Evolutionary conservation across 2,113 vertebrate genomes (phyloP).

Genomic region (Oncorhynchus gorbuscha): DNA sequence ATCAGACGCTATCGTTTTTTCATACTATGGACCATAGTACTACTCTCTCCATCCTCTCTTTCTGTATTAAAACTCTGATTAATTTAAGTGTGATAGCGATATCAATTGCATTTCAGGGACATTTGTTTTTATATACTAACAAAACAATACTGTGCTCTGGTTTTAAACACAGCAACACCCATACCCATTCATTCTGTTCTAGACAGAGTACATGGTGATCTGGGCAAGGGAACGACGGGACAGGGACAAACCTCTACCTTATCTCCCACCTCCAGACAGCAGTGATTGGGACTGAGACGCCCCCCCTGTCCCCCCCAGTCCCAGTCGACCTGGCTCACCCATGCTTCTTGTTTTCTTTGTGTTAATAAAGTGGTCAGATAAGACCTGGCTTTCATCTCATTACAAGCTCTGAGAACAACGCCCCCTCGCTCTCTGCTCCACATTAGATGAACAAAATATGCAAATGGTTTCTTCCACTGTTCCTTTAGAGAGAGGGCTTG

Average conservation of each 20-base stretch:
- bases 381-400: slow-evolving; percentile 65
- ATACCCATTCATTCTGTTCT: slow-evolving; percentile 51
- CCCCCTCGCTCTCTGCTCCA: slow-evolving; percentile 19
- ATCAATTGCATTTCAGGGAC: slow-evolving; percentile 61
- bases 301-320: slow-evolving; percentile 9
- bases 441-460: slow-evolving; percentile 60
- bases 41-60: slow-evolving; percentile 4
- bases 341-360: slow-evolving; percentile 54
- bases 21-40: not conserved
- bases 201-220: slow-evolving; percentile 13
- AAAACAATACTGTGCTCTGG: slow-evolving; percentile 63
- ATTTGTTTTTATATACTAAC: slow-evolving; percentile 31
- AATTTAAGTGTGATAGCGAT: slow-evolving; percentile 61
- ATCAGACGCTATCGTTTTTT: too few relatives aligned
- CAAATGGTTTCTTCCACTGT: slow-evolving; percentile 45
- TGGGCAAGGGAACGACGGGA: slow-evolving; percentile 48
- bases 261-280: slow-evolving; percentile 70
- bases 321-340: slow-evolving; percentile 55
- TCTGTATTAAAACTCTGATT: slow-evolving; percentile 35
- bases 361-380: slow-evolving; percentile 74
- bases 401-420: slow-evolving; percentile 55
- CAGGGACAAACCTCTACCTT: slow-evolving; percentile 56
- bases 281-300: slow-evolving; percentile 50
- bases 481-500: slow-evolving; percentile 13
- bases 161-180: slow-evolving; percentile 27